phyloP scores from a whole-genome alignment of 2,888 invertebrate genomes.

The Clistopyga incitator region DNA sequence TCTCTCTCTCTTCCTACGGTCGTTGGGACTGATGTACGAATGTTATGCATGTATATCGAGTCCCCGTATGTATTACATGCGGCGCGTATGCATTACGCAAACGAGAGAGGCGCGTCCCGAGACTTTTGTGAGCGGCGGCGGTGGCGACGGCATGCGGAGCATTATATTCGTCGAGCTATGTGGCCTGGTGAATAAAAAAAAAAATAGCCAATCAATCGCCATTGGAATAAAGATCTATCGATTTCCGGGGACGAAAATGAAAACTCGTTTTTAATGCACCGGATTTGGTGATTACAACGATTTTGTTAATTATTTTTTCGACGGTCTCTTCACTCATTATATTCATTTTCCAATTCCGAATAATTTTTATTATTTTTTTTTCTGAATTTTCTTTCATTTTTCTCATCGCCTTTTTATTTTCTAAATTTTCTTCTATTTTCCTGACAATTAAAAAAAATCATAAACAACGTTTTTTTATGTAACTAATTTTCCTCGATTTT shows the following conservation, averaged over 20 bases:
- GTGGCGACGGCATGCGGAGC: slow-evolving; percentile 26
- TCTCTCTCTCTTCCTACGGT: neutral
- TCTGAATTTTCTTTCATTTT: no score
- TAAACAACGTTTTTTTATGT: no score
- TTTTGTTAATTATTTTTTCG: no score
- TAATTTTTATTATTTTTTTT: no score
- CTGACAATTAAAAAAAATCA: no score
- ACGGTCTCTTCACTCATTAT: no score
- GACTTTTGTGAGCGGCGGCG: slow-evolving; percentile 55
- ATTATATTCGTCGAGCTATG: slow-evolving; percentile 24
- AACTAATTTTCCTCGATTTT: no score
- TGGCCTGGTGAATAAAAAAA: neutral
- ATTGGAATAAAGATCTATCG: slow-evolving; percentile 45
- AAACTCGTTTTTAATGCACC: no score
- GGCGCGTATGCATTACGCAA: slow-evolving; percentile 63
- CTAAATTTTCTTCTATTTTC: no score
- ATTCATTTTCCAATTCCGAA: no score
- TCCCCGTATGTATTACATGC: slow-evolving; percentile 39
- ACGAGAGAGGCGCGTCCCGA: slow-evolving; percentile 65
- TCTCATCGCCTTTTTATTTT: no score
- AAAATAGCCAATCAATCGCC: slow-evolving; percentile 32
- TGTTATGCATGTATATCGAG: slow-evolving; percentile 53
- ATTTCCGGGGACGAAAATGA: slow-evolving; percentile 11
- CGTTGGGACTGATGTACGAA: slow-evolving; percentile 49
- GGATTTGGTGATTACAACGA: no score